Evolutionary conservation across 2,888 invertebrate genomes (phyloP).

Genomic region (Cheilosia vernalis): DNA sequence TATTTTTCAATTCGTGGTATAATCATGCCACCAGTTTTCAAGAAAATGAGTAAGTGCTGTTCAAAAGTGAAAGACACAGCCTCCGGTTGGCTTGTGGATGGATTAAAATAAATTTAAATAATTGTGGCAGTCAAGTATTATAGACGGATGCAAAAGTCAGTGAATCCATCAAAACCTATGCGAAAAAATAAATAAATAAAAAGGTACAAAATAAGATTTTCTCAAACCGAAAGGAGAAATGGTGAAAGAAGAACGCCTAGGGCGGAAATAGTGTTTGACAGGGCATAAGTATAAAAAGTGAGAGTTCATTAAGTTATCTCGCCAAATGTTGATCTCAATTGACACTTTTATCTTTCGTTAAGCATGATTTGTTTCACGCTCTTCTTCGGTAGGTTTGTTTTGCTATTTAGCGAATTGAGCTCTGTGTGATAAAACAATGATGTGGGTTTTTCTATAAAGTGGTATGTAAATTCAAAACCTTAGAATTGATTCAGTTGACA

Average conservation of each 20-base stretch:
- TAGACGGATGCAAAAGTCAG: neutral
- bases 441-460: too few species aligned
- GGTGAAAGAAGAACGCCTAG: conserved; percentile 44
- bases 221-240: conserved; percentile 3
- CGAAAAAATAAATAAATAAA: conserved; percentile 21
- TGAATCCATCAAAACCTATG: conserved; percentile 9
- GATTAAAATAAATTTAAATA: conserved; percentile 53
- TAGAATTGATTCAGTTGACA: too few species aligned
- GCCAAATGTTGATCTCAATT: neutral
- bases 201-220: conserved; percentile 15
- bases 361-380: neutral
- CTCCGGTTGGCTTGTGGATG: neutral
- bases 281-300: conserved; percentile 46
- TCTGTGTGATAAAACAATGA: too few species aligned
- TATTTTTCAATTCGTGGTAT: conserved; percentile 55
- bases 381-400: neutral
- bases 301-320: conserved; percentile 34
- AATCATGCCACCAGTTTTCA: conserved; percentile 56
- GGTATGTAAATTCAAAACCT: too few species aligned
- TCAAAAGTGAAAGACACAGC: too few species aligned
- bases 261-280: conserved; percentile 5
- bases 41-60: conserved; percentile 65
- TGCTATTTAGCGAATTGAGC: too few species aligned
- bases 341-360: conserved; percentile 7
- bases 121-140: neutral